Evolutionary conservation across 2,888 invertebrate genomes (phyloP).

Genomic region (Dasysyrphus albostriatus): DNA sequence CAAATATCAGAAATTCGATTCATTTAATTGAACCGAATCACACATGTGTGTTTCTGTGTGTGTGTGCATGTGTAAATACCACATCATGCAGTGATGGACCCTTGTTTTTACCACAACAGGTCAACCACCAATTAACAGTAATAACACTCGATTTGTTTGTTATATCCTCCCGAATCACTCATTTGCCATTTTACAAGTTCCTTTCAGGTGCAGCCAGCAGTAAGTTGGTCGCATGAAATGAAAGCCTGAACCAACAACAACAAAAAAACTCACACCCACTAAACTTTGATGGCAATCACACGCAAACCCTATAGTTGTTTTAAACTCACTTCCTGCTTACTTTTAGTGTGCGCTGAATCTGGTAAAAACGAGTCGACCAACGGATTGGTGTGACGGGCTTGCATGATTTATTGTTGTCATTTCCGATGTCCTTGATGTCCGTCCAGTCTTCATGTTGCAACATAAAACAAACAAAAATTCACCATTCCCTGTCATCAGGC

Average conservation of each 20-base stretch:
- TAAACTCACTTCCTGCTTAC: constrained; percentile 17
- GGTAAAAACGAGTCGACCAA: constrained; percentile 44
- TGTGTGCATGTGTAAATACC: constrained; percentile 53
- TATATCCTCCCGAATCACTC: constrained; percentile 53
- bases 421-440: constrained; percentile 53
- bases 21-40: constrained; percentile 53
- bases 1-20: constrained; percentile 66
- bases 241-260: neutral
- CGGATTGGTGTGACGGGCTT: constrained; percentile 58
- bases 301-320: constrained; percentile 20
- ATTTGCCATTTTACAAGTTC: constrained; percentile 34
- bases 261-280: neutral
- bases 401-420: constrained; percentile 73
- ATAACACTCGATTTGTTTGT: constrained; percentile 75
- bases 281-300: constrained; percentile 43
- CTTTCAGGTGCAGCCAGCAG: constrained; percentile 5
- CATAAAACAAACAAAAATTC: constrained; percentile 39
- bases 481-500: neutral
- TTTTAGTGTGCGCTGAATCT: constrained; percentile 10
- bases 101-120: constrained; percentile 69
- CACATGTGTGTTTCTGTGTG: neutral
- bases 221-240: neutral
- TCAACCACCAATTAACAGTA: constrained; percentile 76
- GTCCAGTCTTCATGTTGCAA: constrained; percentile 26
- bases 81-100: constrained; percentile 71